Conservation (phyloP, 2,113 vertebrate genomes). For the Eulacestoma nigropectus region DNA sequence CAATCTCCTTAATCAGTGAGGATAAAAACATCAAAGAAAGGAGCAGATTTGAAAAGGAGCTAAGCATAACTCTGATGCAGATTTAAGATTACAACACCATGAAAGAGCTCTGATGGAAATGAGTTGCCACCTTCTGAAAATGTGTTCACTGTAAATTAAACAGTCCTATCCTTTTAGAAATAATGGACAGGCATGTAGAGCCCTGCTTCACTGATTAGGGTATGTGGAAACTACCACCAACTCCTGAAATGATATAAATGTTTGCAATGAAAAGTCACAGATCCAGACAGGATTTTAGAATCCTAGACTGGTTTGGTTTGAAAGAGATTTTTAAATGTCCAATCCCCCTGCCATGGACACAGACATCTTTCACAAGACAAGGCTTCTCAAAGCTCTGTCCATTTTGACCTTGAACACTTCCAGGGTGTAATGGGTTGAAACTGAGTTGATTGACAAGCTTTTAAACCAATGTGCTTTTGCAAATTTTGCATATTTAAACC, state of each 20-base stretch:
- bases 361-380: not conserved
- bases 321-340: not conserved
- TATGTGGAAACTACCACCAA: not conserved
- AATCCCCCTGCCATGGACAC: not conserved
- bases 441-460: no score
- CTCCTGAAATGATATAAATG: not conserved
- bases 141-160: not conserved
- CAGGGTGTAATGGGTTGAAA: no score
- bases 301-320: not conserved
- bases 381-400: not conserved
- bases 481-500: no score
- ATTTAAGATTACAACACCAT: not conserved
- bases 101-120: not conserved
- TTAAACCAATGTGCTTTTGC: no score
- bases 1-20: not conserved
- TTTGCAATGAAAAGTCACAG: not conserved
- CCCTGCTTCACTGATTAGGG: not conserved
- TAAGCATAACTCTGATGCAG: not conserved
- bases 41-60: not conserved
- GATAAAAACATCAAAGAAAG: not conserved
- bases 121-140: not conserved
- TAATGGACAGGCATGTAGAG: not conserved
- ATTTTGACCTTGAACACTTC: not conserved
- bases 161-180: not conserved
- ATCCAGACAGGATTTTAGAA: not conserved